Evolutionary conservation across 1,140 invertebrate species (phyloP).

Genomic region (Nilaparvata lugens): DNA sequence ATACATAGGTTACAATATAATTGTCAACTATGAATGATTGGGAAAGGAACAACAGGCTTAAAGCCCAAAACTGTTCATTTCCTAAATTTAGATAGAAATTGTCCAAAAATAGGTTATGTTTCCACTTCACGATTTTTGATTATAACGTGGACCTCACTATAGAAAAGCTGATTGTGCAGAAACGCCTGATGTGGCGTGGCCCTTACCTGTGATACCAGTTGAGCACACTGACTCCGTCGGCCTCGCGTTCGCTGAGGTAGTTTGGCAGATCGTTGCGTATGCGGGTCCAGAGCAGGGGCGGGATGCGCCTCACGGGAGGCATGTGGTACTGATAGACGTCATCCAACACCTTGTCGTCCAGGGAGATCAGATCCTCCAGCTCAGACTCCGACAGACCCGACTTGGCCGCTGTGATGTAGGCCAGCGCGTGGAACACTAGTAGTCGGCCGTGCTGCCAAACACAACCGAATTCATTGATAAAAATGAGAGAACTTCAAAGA

Average conservation of each 20-base stretch:
- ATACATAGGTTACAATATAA: too few relatives aligned
- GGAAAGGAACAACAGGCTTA: too few relatives aligned
- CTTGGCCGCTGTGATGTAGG: constrained; percentile 89
- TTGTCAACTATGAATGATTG: too few relatives aligned
- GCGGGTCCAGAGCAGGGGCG: constrained; percentile 90
- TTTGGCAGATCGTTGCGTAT: constrained; percentile 91
- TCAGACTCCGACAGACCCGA: constrained; percentile 90
- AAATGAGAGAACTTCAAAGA: too few relatives aligned
- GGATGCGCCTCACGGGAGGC: constrained; percentile 88
- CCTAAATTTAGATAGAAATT: too few relatives aligned
- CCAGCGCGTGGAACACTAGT: constrained; percentile 85
- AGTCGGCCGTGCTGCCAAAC: constrained; percentile 69
- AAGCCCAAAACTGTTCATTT: too few relatives aligned
- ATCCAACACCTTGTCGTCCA: constrained; percentile 88
- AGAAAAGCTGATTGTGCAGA: too few relatives aligned
- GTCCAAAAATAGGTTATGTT: too few relatives aligned
- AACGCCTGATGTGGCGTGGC: not conserved
- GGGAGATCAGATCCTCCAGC: constrained; percentile 85
- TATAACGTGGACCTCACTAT: too few relatives aligned
- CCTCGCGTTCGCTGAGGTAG: constrained; percentile 91
- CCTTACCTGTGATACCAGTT: constrained; percentile 85
- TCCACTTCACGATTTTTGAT: too few relatives aligned
- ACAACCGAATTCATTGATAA: too few relatives aligned
- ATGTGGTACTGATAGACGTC: constrained; percentile 98
- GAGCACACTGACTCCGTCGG: constrained; percentile 92